Percentiles rank a stretch among this genome's conserved stretches.
These are phyloP conservation scores for Ormyrus pomaceus DNA, from an alignment of 2,888 invertebrate genomes.

Conservation along the genomic window DNA sequence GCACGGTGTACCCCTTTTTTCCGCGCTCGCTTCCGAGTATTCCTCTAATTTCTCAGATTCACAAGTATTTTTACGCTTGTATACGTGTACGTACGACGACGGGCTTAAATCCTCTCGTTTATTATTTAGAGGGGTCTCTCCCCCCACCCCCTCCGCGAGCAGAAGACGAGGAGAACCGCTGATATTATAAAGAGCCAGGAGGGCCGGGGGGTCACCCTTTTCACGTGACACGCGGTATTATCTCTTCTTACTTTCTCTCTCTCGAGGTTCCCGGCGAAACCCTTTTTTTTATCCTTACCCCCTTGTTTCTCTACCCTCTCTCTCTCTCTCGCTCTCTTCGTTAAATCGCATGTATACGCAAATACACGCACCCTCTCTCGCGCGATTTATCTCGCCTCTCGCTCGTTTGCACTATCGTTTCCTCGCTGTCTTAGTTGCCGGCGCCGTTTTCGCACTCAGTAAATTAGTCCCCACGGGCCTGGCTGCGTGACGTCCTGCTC, in stretches of 20 bases:
- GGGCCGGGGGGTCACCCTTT: slow-evolving; percentile 57
- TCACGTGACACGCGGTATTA: slow-evolving; percentile 62
- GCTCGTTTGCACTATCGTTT: slow-evolving; percentile 22
- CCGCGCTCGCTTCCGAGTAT: slow-evolving; percentile 63
- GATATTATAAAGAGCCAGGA: slow-evolving; percentile 71
- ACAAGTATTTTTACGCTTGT: slow-evolving; percentile 71
- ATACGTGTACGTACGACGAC: slow-evolving; percentile 61
- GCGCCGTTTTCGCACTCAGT: slow-evolving; percentile 49
- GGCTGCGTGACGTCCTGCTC: slow-evolving; percentile 7
- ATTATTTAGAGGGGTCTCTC: slow-evolving; percentile 71
- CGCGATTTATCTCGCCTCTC: slow-evolving; percentile 14
- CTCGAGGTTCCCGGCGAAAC: slow-evolving; percentile 8
- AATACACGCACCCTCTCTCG: slow-evolving; percentile 10
- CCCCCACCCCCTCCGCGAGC: neutral
- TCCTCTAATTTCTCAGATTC: slow-evolving; percentile 76
- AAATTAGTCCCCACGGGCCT: slow-evolving; percentile 55
- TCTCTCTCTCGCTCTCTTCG: neutral
- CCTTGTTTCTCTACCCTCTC: neutral
- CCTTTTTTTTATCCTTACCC: slow-evolving; percentile 36
- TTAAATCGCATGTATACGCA: slow-evolving; percentile 51
- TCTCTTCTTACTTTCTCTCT: slow-evolving; percentile 61
- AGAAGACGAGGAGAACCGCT: slow-evolving; percentile 51
- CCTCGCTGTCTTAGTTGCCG: slow-evolving; percentile 25
- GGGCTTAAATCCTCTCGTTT: slow-evolving; percentile 74
- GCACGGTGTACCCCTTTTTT: slow-evolving; percentile 66